Evolutionary conservation across 2,113 vertebrate species (phyloP).

Genomic region (Cyprinodon tularosa): DNA sequence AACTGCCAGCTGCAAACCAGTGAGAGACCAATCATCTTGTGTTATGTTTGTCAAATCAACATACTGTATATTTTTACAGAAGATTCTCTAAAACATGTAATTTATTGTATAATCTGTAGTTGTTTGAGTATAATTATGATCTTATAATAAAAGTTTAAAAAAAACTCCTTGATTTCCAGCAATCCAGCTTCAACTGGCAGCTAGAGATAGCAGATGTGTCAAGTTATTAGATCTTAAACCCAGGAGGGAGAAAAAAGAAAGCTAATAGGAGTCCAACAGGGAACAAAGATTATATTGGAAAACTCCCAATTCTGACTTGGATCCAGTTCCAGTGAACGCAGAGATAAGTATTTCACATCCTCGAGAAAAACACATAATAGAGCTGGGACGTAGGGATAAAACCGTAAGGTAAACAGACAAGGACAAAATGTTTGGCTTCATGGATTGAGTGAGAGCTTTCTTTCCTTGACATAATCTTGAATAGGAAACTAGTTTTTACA

Average conservation of each 20-base stretch:
- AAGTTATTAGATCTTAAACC: slow-evolving; percentile 18
- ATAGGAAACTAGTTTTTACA: slow-evolving; percentile 1
- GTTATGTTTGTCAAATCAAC: background rate
- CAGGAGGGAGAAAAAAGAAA: background rate
- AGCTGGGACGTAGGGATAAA: background rate
- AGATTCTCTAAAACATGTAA: background rate
- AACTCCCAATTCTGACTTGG: slow-evolving; percentile 49
- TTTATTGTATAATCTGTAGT: no score
- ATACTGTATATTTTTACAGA: background rate
- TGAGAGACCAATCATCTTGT: background rate
- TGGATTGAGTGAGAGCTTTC: background rate
- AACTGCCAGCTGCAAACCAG: background rate
- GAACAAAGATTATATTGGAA: slow-evolving; percentile 29
- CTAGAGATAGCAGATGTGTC: slow-evolving; percentile 30
- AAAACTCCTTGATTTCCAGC: slow-evolving; percentile 5
- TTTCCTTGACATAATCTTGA: background rate
- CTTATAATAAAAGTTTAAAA: background rate
- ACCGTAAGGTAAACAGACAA: background rate
- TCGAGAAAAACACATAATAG: slow-evolving; percentile 6
- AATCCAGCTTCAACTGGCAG: slow-evolving; percentile 27
- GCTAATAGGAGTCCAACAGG: background rate
- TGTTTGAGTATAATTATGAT: background rate
- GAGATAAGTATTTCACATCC: slow-evolving; percentile 36
- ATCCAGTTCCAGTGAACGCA: slow-evolving; percentile 37
- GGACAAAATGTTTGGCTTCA: background rate